Evolutionary conservation across 2,797 vertebrate genomes (phyloP).

Genomic region (Macropodus opercularis): DNA sequence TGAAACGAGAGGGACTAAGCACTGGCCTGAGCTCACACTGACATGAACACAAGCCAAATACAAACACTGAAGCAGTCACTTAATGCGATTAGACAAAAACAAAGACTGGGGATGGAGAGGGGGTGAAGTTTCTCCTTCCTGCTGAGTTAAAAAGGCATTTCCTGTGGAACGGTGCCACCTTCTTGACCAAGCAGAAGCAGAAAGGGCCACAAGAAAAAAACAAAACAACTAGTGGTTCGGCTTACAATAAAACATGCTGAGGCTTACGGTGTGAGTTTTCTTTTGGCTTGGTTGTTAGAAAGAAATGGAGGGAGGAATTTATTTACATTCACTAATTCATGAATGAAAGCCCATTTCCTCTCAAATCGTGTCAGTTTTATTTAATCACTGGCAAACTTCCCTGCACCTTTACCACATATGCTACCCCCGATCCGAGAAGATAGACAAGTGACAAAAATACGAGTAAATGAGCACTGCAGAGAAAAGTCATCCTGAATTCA

Average conservation of each 20-base stretch:
- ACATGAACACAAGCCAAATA: slow-evolving; percentile 41
- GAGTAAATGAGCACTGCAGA: slow-evolving; percentile 8
- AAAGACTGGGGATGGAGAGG: slow-evolving; percentile 41
- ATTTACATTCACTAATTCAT: slow-evolving; percentile 15
- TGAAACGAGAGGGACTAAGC: slow-evolving; percentile 17
- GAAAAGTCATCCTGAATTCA: slow-evolving; percentile 28
- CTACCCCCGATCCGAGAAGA: slow-evolving; percentile 7
- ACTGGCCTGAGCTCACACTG: slow-evolving; percentile 28
- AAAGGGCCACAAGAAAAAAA: slow-evolving; percentile 39
- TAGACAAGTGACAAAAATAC: slow-evolving; percentile 14
- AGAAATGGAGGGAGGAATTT: slow-evolving; percentile 15
- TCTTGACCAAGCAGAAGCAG: slow-evolving; percentile 20
- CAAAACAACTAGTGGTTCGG: slow-evolving; percentile 33
- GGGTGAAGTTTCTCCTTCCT: slow-evolving; percentile 63
- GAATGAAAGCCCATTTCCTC: slow-evolving; percentile 16
- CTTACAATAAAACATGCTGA: slow-evolving; percentile 24
- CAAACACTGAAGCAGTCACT: slow-evolving; percentile 54
- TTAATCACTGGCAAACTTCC: slow-evolving; percentile 14
- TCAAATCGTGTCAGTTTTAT: slow-evolving; percentile 13
- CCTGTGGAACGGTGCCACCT: slow-evolving; percentile 58
- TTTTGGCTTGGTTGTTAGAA: slow-evolving; percentile 17
- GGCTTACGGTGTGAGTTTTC: slow-evolving; percentile 5
- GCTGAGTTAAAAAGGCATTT: slow-evolving; percentile 69
- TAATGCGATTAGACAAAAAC: slow-evolving; percentile 65
- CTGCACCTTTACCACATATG: not conserved